Evolutionary conservation across 2,113 vertebrate genomes (phyloP).

Genomic region (Zingel zingel): DNA sequence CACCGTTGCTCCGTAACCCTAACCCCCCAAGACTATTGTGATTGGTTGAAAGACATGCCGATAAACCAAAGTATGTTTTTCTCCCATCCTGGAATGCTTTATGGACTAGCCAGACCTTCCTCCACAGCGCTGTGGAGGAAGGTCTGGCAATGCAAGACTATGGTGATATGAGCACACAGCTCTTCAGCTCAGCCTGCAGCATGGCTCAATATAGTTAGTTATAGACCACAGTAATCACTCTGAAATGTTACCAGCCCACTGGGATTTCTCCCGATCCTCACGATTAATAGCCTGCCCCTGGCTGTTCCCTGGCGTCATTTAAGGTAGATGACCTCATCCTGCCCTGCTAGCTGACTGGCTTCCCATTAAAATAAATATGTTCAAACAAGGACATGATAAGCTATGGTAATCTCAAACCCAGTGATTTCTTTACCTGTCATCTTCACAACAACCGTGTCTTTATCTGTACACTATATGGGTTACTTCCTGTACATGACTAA

Average conservation of each 20-base stretch:
- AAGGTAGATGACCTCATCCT: constrained; percentile 12
- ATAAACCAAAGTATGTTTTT: too few relatives aligned
- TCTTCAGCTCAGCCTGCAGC: constrained; percentile 29
- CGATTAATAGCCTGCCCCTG: constrained; percentile 22
- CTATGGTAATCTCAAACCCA: not conserved
- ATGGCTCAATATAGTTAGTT: constrained; percentile 18
- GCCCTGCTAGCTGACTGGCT: not conserved
- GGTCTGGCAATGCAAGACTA: too few relatives aligned
- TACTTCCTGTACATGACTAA: not conserved
- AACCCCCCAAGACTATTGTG: too few relatives aligned
- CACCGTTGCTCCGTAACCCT: too few relatives aligned
- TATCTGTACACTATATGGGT: not conserved
- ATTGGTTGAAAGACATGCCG: too few relatives aligned
- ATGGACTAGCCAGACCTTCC: too few relatives aligned
- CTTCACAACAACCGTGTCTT: not conserved
- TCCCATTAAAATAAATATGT: not conserved
- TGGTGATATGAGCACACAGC: not conserved
- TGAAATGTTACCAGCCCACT: constrained; percentile 19
- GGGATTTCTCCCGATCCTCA: constrained; percentile 13
- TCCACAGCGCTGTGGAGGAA: too few relatives aligned
- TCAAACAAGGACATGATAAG: not conserved
- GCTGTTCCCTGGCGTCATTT: constrained; percentile 19
- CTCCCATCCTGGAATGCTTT: too few relatives aligned
- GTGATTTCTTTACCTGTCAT: not conserved
- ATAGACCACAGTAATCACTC: constrained; percentile 22